phyloP scores from a whole-genome alignment of 2,888 invertebrate species.

The Acanthoscelides obtectus region DNA sequence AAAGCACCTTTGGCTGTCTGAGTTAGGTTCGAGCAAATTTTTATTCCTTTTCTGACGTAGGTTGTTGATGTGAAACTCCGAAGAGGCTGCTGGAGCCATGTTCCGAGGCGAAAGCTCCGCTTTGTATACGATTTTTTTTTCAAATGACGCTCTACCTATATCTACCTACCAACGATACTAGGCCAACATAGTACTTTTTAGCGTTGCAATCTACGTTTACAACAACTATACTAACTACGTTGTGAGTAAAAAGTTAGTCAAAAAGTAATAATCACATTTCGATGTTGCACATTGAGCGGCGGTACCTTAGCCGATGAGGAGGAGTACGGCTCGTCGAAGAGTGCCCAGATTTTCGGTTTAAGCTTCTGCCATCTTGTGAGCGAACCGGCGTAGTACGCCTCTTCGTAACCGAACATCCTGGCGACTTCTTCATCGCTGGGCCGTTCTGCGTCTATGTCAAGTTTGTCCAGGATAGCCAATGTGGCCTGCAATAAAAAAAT shows the following conservation, averaged over 20 bases:
- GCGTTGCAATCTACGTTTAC: background rate
- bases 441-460: conserved; percentile 91
- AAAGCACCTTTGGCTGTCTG: no score
- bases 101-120: no score
- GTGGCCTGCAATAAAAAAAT: conserved; percentile 63
- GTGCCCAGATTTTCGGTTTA: conserved; percentile 89
- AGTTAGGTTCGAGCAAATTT: no score
- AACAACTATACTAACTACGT: background rate
- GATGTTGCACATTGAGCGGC: conserved; percentile 71
- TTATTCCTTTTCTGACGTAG: no score
- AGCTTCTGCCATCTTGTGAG: conserved; percentile 84
- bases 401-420: conserved; percentile 85
- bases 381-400: conserved; percentile 74
- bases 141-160: background rate
- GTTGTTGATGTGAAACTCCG: no score
- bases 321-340: conserved; percentile 96
- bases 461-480: conserved; percentile 88
- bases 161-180: background rate
- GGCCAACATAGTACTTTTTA: background rate
- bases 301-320: conserved; percentile 85
- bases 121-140: no score
- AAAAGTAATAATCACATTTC: conserved; percentile 41
- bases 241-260: conserved; percentile 24
- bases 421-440: conserved; percentile 92
- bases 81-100: no score